Percentiles rank a stretch among this genome's conserved stretches.
These are phyloP conservation scores for Serinus canaria DNA, from an alignment of 2,113 vertebrate genomes.

Conservation along the genomic window DNA sequence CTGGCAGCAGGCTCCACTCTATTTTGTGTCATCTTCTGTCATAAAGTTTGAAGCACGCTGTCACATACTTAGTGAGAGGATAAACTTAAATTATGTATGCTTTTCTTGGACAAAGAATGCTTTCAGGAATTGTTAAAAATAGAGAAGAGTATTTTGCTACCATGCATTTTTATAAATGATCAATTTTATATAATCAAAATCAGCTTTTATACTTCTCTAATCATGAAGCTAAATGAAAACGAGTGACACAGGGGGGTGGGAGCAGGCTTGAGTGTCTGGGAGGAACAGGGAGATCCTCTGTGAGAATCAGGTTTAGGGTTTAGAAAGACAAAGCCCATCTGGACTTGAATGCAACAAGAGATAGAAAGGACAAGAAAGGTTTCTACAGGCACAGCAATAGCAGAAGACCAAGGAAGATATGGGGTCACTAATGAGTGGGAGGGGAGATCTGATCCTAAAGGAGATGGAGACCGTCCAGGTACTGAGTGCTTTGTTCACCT, in stretches of 20 bases:
- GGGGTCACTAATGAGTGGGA: neutral
- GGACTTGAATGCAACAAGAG: neutral
- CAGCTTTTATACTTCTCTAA: neutral
- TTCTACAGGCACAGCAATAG: neutral
- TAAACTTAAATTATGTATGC: neutral
- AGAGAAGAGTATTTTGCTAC: neutral
- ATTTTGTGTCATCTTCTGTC: neutral
- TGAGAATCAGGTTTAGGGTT: neutral
- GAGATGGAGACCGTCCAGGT: neutral
- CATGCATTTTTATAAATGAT: neutral
- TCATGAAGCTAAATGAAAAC: neutral
- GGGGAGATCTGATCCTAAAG: neutral
- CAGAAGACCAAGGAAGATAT: neutral
- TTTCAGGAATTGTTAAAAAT: neutral
- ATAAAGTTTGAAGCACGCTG: neutral
- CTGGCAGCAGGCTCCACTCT: neutral
- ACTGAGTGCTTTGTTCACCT: neutral
- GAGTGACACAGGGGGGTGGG: neutral
- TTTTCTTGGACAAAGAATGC: neutral
- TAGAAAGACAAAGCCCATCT: neutral
- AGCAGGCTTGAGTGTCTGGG: neutral
- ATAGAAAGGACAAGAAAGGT: neutral
- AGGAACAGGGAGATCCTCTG: neutral
- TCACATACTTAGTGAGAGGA: neutral
- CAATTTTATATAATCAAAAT: neutral